Evolutionary conservation across 2,113 vertebrate genomes (phyloP), one percentile per base, ranked within the genome.

Genomic region (Proteles cristata): DNA sequence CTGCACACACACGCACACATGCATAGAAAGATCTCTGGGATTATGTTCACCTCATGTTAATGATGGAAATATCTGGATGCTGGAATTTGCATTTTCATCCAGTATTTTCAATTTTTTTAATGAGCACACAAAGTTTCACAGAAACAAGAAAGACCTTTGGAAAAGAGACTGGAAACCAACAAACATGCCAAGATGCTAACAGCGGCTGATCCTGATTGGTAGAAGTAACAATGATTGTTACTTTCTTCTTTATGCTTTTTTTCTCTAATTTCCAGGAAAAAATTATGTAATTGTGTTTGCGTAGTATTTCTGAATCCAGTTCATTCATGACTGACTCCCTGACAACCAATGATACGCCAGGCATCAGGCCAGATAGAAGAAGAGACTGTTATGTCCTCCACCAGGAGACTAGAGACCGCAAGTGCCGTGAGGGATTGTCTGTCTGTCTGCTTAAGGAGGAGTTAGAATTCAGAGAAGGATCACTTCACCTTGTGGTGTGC

Each of bases 181-280:
- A 82, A 50, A 83, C 45, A 65, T 66, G 35, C 25, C 35, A 71
- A 55, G 33, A 25, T 77, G 1, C 82, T 83, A 45, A 8, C 55
- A 81, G 9, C 45, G n/a, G 11, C 48, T 83, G n/a, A 35, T 63
- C 19, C 19, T 48, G 14, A 11, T n/a, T 23, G 15, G 80, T 71
- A 43, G 73, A 55, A 88, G 28, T 76, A 43, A 90, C 48, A 28
- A 28, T 31, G 10, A 11, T 50, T 76, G 48, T 43, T 82, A 61
- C 23, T 68, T 87, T 90, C 81, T 86, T 80, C 69, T 92, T 73
- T 92, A n/a, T n/a, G 31, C 53, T 76, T 74, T 69, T 84, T 45
- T 81, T 76, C 7, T 14, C 74, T 39, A 19, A 88, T 53, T 90
- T 86, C 35, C 5, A 5, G 14, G 79, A 3, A 25, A 9, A 25